Evolutionary conservation across 1,140 invertebrate genomes (phyloP).

Genomic region (Cecropterus lyciades): DNA sequence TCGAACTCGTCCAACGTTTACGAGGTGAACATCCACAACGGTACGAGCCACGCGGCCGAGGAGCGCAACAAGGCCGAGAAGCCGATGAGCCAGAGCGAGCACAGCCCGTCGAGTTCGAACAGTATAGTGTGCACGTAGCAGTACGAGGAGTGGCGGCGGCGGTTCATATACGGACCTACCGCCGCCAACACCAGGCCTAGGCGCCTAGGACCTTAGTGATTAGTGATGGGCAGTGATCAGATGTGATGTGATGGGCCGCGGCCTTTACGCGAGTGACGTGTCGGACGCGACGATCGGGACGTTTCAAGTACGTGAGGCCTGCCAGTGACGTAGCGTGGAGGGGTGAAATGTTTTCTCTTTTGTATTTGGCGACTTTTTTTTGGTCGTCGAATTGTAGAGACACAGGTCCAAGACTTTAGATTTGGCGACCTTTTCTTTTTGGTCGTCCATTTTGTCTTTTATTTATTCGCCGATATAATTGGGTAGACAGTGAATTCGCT

Average conservation of each 20-base stretch:
- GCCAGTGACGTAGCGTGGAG: too few species aligned
- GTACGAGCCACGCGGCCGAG: conserved; percentile 40
- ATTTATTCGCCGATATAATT: too few species aligned
- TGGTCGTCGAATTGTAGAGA: too few species aligned
- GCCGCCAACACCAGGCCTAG: conserved; percentile 52
- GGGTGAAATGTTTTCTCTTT: too few species aligned
- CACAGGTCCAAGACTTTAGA: too few species aligned
- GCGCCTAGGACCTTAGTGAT: conserved; percentile 43
- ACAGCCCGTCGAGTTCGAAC: conserved; percentile 55
- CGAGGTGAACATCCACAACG: conserved; percentile 67
- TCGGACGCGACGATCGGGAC: too few species aligned
- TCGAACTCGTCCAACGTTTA: conserved; percentile 77
- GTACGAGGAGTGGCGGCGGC: conserved; percentile 70
- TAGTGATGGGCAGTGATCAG: too few species aligned
- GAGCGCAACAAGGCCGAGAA: conserved; percentile 41
- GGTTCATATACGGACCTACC: conserved; percentile 72
- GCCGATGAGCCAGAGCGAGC: conserved; percentile 39
- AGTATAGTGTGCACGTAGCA: conserved; percentile 77
- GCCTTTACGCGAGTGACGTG: conserved; percentile 8
- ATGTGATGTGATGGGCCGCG: conserved; percentile 30
- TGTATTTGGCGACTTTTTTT: too few species aligned
- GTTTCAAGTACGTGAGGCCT: too few species aligned
- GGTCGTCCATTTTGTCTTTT: too few species aligned
- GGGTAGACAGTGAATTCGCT: too few species aligned
- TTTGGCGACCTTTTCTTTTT: too few species aligned